phyloP scores from a whole-genome alignment of 2,888 invertebrate genomes.

The Cantharis lateralis region DNA sequence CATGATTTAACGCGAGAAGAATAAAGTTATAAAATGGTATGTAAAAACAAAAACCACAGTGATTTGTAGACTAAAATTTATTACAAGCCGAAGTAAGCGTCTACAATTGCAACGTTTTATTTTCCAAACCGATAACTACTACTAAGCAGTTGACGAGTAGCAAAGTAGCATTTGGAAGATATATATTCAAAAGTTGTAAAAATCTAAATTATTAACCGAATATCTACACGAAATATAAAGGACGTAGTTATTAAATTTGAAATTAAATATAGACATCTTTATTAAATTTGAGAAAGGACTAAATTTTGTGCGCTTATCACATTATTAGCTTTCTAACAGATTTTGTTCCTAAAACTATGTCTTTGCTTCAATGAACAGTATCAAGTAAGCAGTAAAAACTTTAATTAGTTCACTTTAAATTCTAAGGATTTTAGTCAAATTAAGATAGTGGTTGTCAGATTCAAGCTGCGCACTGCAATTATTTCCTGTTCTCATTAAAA shows the following conservation, averaged over 20 bases:
- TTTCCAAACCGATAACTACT: not conserved
- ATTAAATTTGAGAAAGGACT: not conserved
- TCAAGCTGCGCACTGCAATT: conserved; percentile 19
- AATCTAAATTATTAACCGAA: not conserved
- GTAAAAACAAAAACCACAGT: no score
- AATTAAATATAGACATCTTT: not conserved
- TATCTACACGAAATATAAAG: not conserved
- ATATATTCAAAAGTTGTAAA: not conserved
- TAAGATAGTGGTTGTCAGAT: conserved; percentile 15
- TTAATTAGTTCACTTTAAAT: not conserved
- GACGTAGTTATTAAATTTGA: not conserved
- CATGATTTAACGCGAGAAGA: not conserved
- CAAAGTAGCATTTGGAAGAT: no score
- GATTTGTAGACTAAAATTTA: not conserved
- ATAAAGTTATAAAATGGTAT: not conserved
- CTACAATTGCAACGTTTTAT: not conserved
- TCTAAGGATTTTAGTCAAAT: not conserved
- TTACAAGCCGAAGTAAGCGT: not conserved
- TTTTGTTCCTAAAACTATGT: not conserved
- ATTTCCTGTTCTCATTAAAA: conserved; percentile 25
- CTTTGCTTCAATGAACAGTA: not conserved
- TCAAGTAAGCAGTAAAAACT: not conserved
- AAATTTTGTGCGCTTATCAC: not conserved
- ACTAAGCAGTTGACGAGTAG: no score
- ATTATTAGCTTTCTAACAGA: not conserved